Evolutionary conservation across 1,140 invertebrate species (phyloP).

Genomic region (Papilio polytes): DNA sequence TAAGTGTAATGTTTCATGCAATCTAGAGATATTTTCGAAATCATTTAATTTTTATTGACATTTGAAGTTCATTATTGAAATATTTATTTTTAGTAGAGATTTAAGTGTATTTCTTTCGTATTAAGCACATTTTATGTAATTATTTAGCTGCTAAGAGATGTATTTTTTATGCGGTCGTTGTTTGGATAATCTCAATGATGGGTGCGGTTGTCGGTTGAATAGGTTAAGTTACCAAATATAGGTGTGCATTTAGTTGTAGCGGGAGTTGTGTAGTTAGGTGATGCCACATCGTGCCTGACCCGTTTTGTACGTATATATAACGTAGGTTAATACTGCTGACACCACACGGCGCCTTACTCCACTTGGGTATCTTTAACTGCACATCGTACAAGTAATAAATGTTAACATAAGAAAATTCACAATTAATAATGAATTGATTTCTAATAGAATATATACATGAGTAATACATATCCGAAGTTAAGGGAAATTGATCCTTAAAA

Average conservation of each 20-base stretch:
- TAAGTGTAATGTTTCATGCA: slow-evolving; percentile 66
- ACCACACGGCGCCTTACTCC: slow-evolving; percentile 56
- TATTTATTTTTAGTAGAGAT: slow-evolving; percentile 63
- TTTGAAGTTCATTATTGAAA: slow-evolving; percentile 54
- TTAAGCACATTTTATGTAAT: neutral
- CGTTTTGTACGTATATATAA: slow-evolving; percentile 58
- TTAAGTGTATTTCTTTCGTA: slow-evolving; percentile 49
- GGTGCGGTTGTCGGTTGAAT: slow-evolving; percentile 48
- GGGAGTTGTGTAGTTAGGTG: slow-evolving; percentile 47
- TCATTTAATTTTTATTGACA: slow-evolving; percentile 55
- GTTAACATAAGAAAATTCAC: no score
- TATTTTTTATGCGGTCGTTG: slow-evolving; percentile 30
- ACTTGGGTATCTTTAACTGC: slow-evolving; percentile 24
- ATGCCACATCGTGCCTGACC: slow-evolving; percentile 77
- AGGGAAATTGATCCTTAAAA: no score
- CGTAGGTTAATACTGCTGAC: slow-evolving; percentile 51
- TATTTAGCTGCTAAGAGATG: neutral
- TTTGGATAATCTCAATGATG: slow-evolving; percentile 56
- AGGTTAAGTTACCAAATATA: slow-evolving; percentile 73
- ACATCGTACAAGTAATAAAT: slow-evolving; percentile 17
- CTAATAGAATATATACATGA: no score
- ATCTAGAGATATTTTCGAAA: slow-evolving; percentile 59
- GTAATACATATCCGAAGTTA: no score
- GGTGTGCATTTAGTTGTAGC: slow-evolving; percentile 77
- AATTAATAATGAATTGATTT: no score